A percentile compares a stretch with the other conserved stretches of the same genome.
These are phyloP conservation scores for Onychomys leucogaster DNA, from an alignment of 2,797 vertebrate species.

Conservation along the genomic window DNA sequence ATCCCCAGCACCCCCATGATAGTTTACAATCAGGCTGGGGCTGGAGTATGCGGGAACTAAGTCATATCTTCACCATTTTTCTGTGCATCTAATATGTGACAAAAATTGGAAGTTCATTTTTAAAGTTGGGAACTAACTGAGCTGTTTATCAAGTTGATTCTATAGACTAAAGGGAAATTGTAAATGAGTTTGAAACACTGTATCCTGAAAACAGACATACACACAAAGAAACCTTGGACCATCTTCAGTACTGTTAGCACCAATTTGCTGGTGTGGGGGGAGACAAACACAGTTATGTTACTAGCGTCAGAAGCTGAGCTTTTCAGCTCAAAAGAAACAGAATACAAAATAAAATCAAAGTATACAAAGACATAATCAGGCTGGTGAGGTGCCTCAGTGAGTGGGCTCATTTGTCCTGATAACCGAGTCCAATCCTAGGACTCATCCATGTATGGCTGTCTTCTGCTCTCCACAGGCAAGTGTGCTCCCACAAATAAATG, in stretches of 20 bases:
- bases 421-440: neutral
- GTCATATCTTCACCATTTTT: neutral
- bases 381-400: too few relatives aligned
- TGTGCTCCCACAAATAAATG: neutral
- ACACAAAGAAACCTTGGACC: neutral
- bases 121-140: neutral
- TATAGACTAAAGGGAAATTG: neutral
- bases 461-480: neutral
- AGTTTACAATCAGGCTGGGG: neutral
- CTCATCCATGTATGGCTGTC: neutral
- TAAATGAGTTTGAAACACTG: conserved; percentile 29
- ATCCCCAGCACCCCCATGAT: neutral
- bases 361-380: neutral
- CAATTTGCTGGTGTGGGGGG: neutral
- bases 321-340: neutral
- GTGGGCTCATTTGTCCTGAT: neutral
- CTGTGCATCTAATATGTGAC: neutral
- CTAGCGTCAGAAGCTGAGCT: too few relatives aligned
- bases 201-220: neutral
- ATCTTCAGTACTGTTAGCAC: neutral
- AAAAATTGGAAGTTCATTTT: neutral
- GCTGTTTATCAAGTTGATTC: neutral
- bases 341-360: conserved; percentile 33
- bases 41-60: neutral
- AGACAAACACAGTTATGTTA: neutral